A percentile compares a stretch with the other conserved stretches of the same genome.
phyloP scores from a whole-genome alignment of 1,140 invertebrate species.

The Sitobion miscanthi region DNA sequence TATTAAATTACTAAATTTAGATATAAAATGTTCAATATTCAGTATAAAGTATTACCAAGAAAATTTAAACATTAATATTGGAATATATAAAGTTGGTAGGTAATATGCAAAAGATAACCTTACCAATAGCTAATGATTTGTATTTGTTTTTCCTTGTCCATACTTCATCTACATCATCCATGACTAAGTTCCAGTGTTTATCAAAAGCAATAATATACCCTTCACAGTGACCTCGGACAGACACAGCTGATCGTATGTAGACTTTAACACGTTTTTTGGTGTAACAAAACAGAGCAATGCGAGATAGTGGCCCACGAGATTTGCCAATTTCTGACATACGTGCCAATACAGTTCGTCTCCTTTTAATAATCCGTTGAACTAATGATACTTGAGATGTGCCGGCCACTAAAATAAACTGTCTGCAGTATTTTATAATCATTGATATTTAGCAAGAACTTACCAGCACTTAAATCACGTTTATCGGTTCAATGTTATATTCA shows the following conservation, averaged over 20 bases:
- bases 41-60: not conserved
- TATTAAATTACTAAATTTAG: not conserved
- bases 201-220: constrained; percentile 89
- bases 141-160: constrained; percentile 69
- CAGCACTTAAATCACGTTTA: constrained; percentile 29
- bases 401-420: constrained; percentile 3
- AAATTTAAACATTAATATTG: not conserved
- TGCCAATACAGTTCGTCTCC: not conserved
- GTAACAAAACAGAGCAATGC: constrained; percentile 34
- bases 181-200: constrained; percentile 91
- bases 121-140: constrained; percentile 58
- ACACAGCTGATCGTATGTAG: constrained; percentile 69
- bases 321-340: constrained; percentile 49
- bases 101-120: constrained; percentile 28
- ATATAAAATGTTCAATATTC: not conserved
- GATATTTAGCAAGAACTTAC: not conserved
- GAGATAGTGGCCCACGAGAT: constrained; percentile 39
- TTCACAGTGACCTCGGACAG: constrained; percentile 77
- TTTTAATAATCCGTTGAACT: not conserved
- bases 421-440: not conserved
- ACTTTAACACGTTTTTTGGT: constrained; percentile 64
- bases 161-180: constrained; percentile 85
- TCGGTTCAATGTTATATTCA: not conserved
- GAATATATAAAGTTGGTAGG: not conserved
- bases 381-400: constrained; percentile 6